Evolutionary conservation across 2,888 invertebrate species (phyloP).

Genomic region (Drosophila fungiperda): DNA sequence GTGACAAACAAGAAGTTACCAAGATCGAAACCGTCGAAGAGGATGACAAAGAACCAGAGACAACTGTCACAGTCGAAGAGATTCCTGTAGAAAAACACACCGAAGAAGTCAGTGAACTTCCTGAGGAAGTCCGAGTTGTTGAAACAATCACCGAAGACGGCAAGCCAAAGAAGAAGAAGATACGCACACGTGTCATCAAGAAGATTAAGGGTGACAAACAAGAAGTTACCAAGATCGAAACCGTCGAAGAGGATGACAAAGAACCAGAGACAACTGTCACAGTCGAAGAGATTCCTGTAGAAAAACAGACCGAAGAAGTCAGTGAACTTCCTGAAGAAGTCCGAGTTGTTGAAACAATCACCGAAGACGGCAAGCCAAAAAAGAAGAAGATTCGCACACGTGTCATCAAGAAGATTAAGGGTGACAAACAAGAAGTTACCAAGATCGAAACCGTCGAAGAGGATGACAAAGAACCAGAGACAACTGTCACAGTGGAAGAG

Average conservation of each 20-base stretch:
- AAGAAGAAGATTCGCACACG: constrained; percentile 51
- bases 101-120: too few species aligned
- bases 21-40: constrained; percentile 31
- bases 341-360: constrained; percentile 37
- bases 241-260: constrained; percentile 52
- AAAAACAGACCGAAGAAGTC: constrained; percentile 35
- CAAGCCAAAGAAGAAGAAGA: constrained; percentile 45
- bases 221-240: constrained; percentile 54
- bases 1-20: constrained; percentile 30
- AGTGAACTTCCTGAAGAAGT: constrained; percentile 49
- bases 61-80: constrained; percentile 24
- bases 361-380: constrained; percentile 47
- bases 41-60: constrained; percentile 24
- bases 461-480: constrained; percentile 47
- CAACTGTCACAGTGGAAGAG: constrained; percentile 47
- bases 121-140: constrained; percentile 42
- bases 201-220: constrained; percentile 53
- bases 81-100: too few species aligned
- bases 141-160: constrained; percentile 48
- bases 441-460: constrained; percentile 53
- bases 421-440: constrained; percentile 47
- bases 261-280: constrained; percentile 47
- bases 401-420: constrained; percentile 49
- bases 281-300: constrained; percentile 39
- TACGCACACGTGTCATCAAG: constrained; percentile 52